phyloP scores from a whole-genome alignment of 2,797 vertebrate species.

The Pseudomugil tenellus region DNA sequence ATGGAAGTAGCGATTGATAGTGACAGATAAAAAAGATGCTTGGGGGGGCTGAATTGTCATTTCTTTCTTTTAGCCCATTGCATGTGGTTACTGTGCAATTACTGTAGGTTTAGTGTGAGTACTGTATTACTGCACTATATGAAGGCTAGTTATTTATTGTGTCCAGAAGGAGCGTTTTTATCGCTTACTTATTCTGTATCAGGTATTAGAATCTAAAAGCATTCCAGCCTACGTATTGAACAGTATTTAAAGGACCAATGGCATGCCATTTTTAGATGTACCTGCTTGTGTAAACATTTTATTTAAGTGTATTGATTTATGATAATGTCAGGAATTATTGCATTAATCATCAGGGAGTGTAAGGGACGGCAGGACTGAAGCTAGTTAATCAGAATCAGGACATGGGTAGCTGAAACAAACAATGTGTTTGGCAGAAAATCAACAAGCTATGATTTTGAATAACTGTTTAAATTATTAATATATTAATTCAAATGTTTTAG shows the following conservation, averaged over 20 bases:
- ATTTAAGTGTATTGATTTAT: slow-evolving; percentile 68
- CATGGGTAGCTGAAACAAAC: slow-evolving; percentile 59
- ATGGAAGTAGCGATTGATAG: slow-evolving; percentile 63
- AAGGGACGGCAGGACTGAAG: slow-evolving; percentile 47
- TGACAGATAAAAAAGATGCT: slow-evolving; percentile 31
- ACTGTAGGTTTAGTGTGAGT: slow-evolving; percentile 85
- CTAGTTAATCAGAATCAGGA: slow-evolving; percentile 59
- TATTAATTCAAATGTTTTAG: slow-evolving; percentile 70
- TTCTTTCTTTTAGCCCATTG: slow-evolving; percentile 55
- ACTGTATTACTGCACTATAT: slow-evolving; percentile 83
- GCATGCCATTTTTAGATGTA: slow-evolving; percentile 63
- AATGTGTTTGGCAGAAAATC: slow-evolving; percentile 42
- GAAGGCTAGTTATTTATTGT: slow-evolving; percentile 84
- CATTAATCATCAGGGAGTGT: slow-evolving; percentile 70
- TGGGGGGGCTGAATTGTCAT: slow-evolving; percentile 22
- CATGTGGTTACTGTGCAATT: slow-evolving; percentile 86
- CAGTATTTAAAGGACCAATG: slow-evolving; percentile 84
- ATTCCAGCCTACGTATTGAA: slow-evolving; percentile 80
- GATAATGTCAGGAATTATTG: slow-evolving; percentile 56
- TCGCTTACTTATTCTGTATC: slow-evolving; percentile 75
- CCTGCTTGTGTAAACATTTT: slow-evolving; percentile 66
- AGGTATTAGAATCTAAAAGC: slow-evolving; percentile 83
- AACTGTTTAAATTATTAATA: slow-evolving; percentile 80
- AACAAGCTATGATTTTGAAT: slow-evolving; percentile 49
- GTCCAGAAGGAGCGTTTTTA: slow-evolving; percentile 74